Evolutionary conservation across 2,888 invertebrate genomes (phyloP), one percentile per base, ranked within the genome.

Genomic region (Apamea crenata): DNA sequence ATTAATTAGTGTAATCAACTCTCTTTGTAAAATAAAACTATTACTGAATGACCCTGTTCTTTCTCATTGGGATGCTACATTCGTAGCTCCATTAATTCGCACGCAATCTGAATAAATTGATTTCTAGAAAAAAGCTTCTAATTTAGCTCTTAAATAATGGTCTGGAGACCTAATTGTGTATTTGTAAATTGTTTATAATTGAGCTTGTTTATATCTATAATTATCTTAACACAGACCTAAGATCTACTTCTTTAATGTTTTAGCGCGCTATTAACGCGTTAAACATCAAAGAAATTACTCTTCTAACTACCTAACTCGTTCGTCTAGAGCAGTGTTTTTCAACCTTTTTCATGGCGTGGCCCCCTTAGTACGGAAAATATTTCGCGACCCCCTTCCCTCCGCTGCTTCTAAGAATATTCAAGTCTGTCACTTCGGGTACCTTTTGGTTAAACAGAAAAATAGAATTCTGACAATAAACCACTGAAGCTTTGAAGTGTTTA

Each of bases 51-150:
- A 79, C 81, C 21, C 7, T 10, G 68, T 81, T 84, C 53, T 36
- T 40, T 69, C 78, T 47, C 56, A 78, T 81, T 84, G n/a, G 14
- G 29, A 84, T 84, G 61, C 79, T 69, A 47, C 84, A 47, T 40
- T 36, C 63, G 68, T 78, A 63, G n/a, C 1, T 32, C 61, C 65
- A 86, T 82, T 71, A 70, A 56, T 32, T 50, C 40, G 70, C 82
- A 83, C 86, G 86, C 86, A 67, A 67, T 56, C 70, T 67, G 66
- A 81, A 85, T 85, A 65, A 71, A 66, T 67, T 71, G 32, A 56
- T 70, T 67, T 63, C 61, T 71, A 70, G 70, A 66, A 68, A 70
- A 81, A 81, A 36, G 25, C 83, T 67, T 77, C 25, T 29, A 78
- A 68, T 29, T 83, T 29, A 29, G 8, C 16, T 83, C 44, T 56